phyloP scores from a whole-genome alignment of 2,113 vertebrate species.

The Orycteropus afer region DNA sequence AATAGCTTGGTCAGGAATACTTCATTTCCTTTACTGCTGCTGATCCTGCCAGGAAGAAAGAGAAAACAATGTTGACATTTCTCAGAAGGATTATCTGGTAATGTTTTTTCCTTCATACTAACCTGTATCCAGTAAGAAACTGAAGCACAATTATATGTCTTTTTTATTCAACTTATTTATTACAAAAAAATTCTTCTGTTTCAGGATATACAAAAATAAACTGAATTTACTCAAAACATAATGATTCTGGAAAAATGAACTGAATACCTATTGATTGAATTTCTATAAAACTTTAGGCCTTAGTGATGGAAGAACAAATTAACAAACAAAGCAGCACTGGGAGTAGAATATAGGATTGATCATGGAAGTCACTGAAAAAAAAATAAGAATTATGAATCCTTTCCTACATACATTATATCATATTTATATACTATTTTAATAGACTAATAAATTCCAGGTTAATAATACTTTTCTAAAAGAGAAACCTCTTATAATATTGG shows the following conservation, averaged over 20 bases:
- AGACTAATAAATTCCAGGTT: background rate
- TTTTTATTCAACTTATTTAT: background rate
- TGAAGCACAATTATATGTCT: fast-evolving
- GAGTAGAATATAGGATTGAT: background rate
- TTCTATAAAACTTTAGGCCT: background rate
- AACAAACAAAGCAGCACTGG: background rate
- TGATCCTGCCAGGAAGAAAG: background rate
- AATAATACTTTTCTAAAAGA: background rate
- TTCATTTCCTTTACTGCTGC: background rate
- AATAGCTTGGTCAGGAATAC: background rate
- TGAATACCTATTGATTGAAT: background rate
- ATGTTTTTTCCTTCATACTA: background rate
- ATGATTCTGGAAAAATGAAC: background rate
- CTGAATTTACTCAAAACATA: background rate
- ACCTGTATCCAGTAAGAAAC: background rate
- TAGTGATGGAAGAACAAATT: background rate
- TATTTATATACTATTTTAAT: background rate
- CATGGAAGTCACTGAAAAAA: background rate
- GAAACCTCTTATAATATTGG: background rate
- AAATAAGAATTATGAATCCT: background rate
- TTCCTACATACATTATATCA: background rate
- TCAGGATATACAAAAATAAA: background rate
- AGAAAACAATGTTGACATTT: background rate
- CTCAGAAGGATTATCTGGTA: background rate
- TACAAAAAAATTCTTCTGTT: background rate